A percentile compares a stretch with the other conserved stretches of the same genome.
Conservation (phyloP, 2,113 vertebrate species). For the Muntiacus reevesi region DNA sequence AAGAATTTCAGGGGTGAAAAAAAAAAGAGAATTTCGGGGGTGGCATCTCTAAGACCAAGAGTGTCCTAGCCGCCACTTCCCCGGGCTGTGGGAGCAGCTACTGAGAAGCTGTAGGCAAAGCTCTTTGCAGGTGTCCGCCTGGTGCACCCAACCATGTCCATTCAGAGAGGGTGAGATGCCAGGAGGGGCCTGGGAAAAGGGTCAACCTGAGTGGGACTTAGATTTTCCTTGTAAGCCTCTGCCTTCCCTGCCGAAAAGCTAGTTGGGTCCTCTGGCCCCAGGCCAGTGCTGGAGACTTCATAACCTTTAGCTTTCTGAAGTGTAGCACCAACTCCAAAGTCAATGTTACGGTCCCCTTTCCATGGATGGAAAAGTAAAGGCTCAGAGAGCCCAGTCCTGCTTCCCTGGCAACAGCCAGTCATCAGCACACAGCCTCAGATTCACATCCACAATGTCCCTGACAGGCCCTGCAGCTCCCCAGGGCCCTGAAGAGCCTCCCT, state of each 20-base stretch:
- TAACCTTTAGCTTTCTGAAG: not conserved
- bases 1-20: too few relatives aligned
- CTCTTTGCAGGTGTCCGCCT: rapidly evolving
- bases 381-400: not conserved
- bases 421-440: not conserved
- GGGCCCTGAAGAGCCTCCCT: not conserved
- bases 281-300: not conserved
- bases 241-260: not conserved
- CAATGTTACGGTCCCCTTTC: not conserved
- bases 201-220: not conserved
- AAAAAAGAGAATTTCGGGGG: too few relatives aligned
- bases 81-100: not conserved
- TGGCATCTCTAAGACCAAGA: not conserved
- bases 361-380: not conserved
- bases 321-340: not conserved
- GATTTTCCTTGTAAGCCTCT: not conserved
- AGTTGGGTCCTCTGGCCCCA: not conserved
- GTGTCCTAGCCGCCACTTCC: rapidly evolving
- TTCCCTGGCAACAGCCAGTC: not conserved
- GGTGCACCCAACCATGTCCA: not conserved
- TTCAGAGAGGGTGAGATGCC: not conserved
- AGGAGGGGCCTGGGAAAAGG: not conserved
- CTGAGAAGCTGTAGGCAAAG: not conserved
- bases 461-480: not conserved
- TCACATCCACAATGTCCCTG: rapidly evolving